Base-by-base conservation (phyloP, 64 coral and sea anemone genomes). In the Montipora foliosa region DNA sequence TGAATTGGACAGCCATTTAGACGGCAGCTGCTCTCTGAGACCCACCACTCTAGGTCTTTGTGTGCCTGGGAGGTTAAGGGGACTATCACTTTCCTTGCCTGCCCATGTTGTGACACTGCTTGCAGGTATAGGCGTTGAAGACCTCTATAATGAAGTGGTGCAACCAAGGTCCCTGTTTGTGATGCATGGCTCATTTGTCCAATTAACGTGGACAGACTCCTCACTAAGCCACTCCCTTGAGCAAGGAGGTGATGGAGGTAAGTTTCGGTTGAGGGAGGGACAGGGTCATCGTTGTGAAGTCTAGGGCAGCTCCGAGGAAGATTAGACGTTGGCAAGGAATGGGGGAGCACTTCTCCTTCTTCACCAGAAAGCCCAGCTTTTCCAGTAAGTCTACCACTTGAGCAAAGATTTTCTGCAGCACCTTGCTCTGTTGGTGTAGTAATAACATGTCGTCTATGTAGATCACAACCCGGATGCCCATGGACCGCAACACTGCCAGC, bases 71-170 rank as follows among this genome's bases (percentile, higher is more conserved):
- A 53, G 62, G 78, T 84, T 83, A 89, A 75, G 10, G 75, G 20
- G 14, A 89, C 55, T 77, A 76, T 5, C 20, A 37, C 37, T 6
- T 57, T 78, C 37, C 14, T 13, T 19, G 73, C 58, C 9, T 78
- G 44, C 22, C 70, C 71, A 74, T 76, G 74, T 6, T 58, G 71
- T 45, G 29, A 44, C 5, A 17, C 76, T 64, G 14, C 44, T 78
- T 61, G 45, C 13, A 67, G 57, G 52, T 90, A 77, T 50, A 78
- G 77, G 5, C 49, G 60, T 68, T 90, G 77, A 16, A 90, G 77
- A 52, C 78, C 45, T 48, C 89, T 58, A 60, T 79, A 90, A 50
- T 90, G 89, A 14, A 90, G 89, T 19, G 75, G 88, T 55, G 89
- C 77, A 80, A 69, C 14, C 58, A 22, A 44, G 55, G 80, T 67